Evolutionary conservation across 1,140 invertebrate genomes (phyloP).

Genomic region (Coelopa frigida): DNA sequence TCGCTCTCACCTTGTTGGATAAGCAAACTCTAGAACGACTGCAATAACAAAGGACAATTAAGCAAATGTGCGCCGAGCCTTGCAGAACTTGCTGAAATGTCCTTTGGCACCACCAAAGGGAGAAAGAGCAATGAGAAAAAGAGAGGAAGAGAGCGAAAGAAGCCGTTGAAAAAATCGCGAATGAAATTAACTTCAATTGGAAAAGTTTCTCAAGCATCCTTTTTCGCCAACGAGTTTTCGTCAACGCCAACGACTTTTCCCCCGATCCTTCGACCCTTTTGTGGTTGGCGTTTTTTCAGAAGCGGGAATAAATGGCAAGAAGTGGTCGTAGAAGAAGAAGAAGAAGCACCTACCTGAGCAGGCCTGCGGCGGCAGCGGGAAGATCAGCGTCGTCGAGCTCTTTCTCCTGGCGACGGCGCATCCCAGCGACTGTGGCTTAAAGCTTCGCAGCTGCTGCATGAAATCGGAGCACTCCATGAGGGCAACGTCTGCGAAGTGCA

Average conservation of each 20-base stretch:
- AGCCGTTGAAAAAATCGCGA: background rate
- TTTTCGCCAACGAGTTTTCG: background rate
- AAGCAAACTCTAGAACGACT: too few relatives aligned
- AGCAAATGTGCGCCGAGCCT: too few relatives aligned
- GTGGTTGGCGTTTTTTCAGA: too few relatives aligned
- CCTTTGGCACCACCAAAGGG: background rate
- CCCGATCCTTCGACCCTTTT: too few relatives aligned
- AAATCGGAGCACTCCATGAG: conserved; percentile 94
- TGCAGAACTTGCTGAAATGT: background rate
- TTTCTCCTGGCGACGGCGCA: conserved; percentile 87
- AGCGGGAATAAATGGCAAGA: too few relatives aligned
- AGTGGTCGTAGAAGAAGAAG: too few relatives aligned
- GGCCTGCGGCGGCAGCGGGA: conserved; percentile 85
- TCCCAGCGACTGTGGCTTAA: conserved; percentile 89
- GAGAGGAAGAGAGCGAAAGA: background rate
- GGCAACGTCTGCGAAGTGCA: conserved; percentile 67
- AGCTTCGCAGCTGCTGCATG: conserved; percentile 90
- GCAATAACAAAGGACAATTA: too few relatives aligned
- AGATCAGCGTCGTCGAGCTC: conserved; percentile 88
- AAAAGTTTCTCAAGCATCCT: too few relatives aligned
- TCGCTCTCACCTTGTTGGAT: too few relatives aligned
- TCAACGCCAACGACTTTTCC: background rate
- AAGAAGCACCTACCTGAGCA: conserved; percentile 79
- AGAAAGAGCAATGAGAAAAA: background rate
- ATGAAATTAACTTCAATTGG: background rate